Base-by-base conservation (phyloP, 53 echinoderm and acorn worm genomes). In the Paracentrotus lividus region DNA sequence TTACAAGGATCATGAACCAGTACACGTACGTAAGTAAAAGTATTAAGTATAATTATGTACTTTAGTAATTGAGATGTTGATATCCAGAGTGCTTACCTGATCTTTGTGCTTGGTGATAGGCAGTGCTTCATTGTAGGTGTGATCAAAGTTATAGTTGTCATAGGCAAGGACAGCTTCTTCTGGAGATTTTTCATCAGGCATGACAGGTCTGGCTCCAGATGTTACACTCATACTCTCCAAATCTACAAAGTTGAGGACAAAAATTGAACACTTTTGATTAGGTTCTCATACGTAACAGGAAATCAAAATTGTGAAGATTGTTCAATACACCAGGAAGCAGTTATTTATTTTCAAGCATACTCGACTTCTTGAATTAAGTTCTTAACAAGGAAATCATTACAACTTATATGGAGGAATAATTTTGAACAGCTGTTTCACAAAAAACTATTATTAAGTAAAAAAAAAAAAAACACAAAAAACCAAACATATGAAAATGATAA, bases 91-190 rank as follows among this genome's bases (percentile, higher is more conserved):
- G 38, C 64, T 90, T 93, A 98, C 98, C 97, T 96, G 95, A 47
- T 98, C 98, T 88, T 84, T 93, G 87, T 94, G 95, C 64, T 92
- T 75, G 24, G 98, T 97, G 85, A 96, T 98, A 14, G 98, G 98
- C 24, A 98, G 93, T n/a, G 67, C 81, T 84, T 90, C 68, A 60
- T 94, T 97, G 95, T 98, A 98, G 24, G 90, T 93, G 75, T 98
- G 98, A 42, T 98, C 98, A 95, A 98, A 98, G 91, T 94, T 95
- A 93, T 98, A 98, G 93, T 98, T 97, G 49, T 96, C 93, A 86
- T 97, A 98, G 27, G 97, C 98, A 51, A 94, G 90, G 27, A 95
- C 93, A 21, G 96, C 95, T 21, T 94, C 85, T 60, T 97, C 95
- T 49, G 95, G 77, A 0, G 93, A 88, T 9, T 84, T 77, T 4